Evolutionary conservation across 2,797 vertebrate genomes (phyloP), one percentile per base, ranked within the genome.

Genomic region (Hippoglossus hippoglossus): DNA sequence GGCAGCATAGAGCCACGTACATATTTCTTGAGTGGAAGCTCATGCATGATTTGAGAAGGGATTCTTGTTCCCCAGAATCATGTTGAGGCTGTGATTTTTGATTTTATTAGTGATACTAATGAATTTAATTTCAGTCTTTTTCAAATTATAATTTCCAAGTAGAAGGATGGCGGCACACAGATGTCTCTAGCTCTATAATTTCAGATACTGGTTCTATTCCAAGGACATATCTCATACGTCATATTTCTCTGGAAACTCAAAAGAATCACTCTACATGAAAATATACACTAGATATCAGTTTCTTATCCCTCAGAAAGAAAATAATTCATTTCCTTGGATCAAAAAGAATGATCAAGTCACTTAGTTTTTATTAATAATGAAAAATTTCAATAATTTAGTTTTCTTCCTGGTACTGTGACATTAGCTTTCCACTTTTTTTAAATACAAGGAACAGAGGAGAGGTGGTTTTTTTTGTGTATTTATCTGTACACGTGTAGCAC

Each of bases 1-100:
- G 88, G 87, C 70, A 88, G 86, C 71, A 85, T 70, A 86, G 83
- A 87, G 82, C 68, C 67, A 68, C 69, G 31, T 19, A 1, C 0
- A 0, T 39, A 9, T 58, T 70, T 36, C 19, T 19, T 63, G n/a
- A 69, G 19, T 26, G n/a, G 25, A 64, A 16, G 56, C 31, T 63
- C 6, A 50, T 54, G 22, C 6, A 41, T 63, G 36, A 56, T 64
- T 46, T 5, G 6, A 16, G 12, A 46, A 19, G 7, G 44, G 44
- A 16, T 46, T 44, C 15, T 63, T 63, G 22, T 70, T 46, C 26
- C 21, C 46, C 16, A 34, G n/a, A 26, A 21, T 57, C 0, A 15
- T 56, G 36, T 53, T 28, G 22, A 10, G 57, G 65, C 2, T 28
- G 39, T 28, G 0, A 8, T 57, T 73, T 56, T 15, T 0, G 3